Conservation (phyloP, 2,113 vertebrate species). For the Suncus etruscus region DNA sequence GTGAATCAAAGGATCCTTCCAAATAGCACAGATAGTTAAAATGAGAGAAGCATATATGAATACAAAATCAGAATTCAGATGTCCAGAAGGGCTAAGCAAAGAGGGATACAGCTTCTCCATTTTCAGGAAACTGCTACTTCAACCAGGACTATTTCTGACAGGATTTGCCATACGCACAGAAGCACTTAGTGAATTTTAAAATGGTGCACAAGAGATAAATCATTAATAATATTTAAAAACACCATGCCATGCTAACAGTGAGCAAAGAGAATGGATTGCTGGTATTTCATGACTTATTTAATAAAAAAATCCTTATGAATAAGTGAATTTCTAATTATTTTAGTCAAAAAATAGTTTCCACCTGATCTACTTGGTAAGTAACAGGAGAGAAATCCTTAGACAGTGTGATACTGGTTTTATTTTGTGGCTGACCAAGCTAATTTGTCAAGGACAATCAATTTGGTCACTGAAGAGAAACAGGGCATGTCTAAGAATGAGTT, state of each 20-base stretch:
- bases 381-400: conserved; percentile 40
- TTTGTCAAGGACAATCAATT: conserved; percentile 71
- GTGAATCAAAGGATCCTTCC: not conserved
- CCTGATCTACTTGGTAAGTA: conserved; percentile 42
- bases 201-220: not conserved
- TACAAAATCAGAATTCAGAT: not conserved
- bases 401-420: not conserved
- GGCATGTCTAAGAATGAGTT: conserved; percentile 62
- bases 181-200: conserved; percentile 6
- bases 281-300: not conserved
- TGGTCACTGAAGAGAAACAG: conserved; percentile 68
- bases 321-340: conserved; percentile 61
- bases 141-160: not conserved
- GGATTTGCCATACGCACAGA: not conserved
- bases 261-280: not conserved
- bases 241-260: not conserved
- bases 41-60: not conserved
- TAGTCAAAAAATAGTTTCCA: conserved; percentile 35
- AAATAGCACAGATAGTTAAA: not conserved
- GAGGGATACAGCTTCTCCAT: not conserved
- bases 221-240: conserved; percentile 37
- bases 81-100: not conserved
- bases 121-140: not conserved
- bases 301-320: not conserved
- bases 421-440: conserved; percentile 73